phyloP scores from a whole-genome alignment of 2,888 invertebrate species.

The Aphodius sticticus region DNA sequence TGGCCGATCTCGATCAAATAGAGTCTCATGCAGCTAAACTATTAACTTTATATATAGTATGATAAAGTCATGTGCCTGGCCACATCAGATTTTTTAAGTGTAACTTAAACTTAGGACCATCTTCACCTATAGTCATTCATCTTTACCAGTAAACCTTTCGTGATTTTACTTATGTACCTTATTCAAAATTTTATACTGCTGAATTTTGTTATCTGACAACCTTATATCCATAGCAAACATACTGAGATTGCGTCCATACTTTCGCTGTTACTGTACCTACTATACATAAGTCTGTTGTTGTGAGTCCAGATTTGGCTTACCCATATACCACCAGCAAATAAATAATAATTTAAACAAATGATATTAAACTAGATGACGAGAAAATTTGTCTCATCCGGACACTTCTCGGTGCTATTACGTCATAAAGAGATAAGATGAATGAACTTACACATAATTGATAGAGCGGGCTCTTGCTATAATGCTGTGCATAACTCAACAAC shows the following conservation, averaged over 20 bases:
- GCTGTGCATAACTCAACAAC: not conserved
- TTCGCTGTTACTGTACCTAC: not conserved
- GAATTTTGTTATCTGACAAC: not conserved
- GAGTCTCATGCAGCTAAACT: no score
- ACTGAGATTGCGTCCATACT: no score
- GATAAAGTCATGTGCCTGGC: no score
- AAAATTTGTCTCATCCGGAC: conserved; percentile 36
- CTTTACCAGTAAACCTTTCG: no score
- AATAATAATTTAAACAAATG: conserved; percentile 27
- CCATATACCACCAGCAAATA: conserved; percentile 8
- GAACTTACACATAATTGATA: not conserved
- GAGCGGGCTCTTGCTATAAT: conserved; percentile 13
- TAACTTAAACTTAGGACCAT: no score
- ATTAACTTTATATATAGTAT: no score
- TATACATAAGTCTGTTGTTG: not conserved
- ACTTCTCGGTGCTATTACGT: conserved; percentile 23
- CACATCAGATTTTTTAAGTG: no score
- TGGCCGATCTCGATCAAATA: no score
- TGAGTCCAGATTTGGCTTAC: conserved; percentile 10
- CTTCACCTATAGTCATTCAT: no score
- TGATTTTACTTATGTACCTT: no score
- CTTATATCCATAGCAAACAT: not conserved
- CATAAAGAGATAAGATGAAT: not conserved
- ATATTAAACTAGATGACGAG: conserved; percentile 32
- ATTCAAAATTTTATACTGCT: no score